A percentile compares a stretch with the other conserved stretches of the same genome.
phyloP scores from a whole-genome alignment of 2,888 invertebrate species.

The Hypena proboscidalis region DNA sequence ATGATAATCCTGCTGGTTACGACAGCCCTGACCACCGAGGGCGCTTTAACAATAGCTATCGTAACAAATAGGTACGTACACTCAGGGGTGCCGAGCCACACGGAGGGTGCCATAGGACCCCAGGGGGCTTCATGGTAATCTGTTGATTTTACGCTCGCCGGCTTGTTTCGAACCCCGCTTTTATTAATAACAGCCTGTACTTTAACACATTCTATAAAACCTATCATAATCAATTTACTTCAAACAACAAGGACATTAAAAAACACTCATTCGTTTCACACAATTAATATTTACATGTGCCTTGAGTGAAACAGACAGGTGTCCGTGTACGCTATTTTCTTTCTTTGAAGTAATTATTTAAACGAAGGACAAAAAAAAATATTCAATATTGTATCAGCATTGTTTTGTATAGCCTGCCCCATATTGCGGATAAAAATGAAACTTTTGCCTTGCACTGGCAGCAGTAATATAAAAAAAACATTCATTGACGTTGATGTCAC shows the following conservation, averaged over 20 bases:
- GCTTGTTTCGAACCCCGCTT: conserved; percentile 70
- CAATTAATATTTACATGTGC: conserved; percentile 48
- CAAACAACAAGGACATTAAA: conserved; percentile 47
- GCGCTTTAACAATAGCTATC: conserved; percentile 69
- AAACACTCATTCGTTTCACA: conserved; percentile 60
- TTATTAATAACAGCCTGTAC: conserved; percentile 75
- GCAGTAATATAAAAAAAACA: too few relatives aligned
- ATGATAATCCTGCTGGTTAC: conserved; percentile 49
- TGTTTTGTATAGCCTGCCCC: too few relatives aligned
- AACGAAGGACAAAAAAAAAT: conserved; percentile 6
- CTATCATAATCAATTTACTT: conserved; percentile 57
- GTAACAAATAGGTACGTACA: conserved; percentile 77
- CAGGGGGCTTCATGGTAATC: conserved; percentile 77
- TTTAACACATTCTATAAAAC: conserved; percentile 74
- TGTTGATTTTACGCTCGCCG: conserved; percentile 83
- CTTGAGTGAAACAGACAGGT: conserved; percentile 39
- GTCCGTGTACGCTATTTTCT: conserved; percentile 10
- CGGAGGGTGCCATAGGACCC: conserved; percentile 60
- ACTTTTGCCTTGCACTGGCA: too few relatives aligned
- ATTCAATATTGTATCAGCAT: too few relatives aligned
- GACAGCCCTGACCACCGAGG: conserved; percentile 72
- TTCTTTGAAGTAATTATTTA: conserved; percentile 4
- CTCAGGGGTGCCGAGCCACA: conserved; percentile 62
- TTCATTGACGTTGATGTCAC: too few relatives aligned
- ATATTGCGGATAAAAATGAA: too few relatives aligned